Conservation (phyloP, 2,888 invertebrate species). For the Zonitis immaculata region DNA sequence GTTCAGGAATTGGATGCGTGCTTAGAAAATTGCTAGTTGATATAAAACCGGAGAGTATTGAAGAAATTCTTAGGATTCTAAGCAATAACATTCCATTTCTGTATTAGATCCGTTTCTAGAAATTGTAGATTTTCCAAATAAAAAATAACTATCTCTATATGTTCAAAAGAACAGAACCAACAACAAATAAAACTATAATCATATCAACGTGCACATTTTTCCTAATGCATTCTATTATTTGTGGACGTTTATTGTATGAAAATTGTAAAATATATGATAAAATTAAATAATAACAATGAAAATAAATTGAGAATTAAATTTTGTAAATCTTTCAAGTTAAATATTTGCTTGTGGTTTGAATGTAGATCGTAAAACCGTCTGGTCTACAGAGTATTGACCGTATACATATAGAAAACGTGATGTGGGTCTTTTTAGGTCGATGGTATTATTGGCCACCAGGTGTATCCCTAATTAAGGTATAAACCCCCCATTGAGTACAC, state of each 20-base stretch:
- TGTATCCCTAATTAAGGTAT: conserved; percentile 18
- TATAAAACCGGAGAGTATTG: neutral
- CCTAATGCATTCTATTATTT: neutral
- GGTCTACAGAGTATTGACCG: neutral
- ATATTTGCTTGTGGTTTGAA: neutral
- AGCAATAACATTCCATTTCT: neutral
- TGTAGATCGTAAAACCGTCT: neutral
- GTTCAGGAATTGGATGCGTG: neutral
- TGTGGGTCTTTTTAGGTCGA: conserved; percentile 15
- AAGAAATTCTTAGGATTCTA: neutral
- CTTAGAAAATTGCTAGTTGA: neutral
- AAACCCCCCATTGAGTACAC: conserved; percentile 14
- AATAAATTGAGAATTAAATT: neutral
- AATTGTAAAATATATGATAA: neutral
- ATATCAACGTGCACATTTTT: neutral
- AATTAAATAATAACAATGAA: neutral
- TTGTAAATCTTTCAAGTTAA: neutral
- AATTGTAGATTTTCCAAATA: neutral
- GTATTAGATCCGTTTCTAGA: neutral
- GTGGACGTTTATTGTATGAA: neutral
- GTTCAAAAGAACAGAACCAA: neutral
- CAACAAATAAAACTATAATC: neutral
- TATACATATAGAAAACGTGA: conserved; percentile 14
- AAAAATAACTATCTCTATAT: neutral
- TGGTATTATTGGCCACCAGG: conserved; percentile 16